phyloP scores from a whole-genome alignment of 2,888 invertebrate species.

The Ypsolopha sequella region DNA sequence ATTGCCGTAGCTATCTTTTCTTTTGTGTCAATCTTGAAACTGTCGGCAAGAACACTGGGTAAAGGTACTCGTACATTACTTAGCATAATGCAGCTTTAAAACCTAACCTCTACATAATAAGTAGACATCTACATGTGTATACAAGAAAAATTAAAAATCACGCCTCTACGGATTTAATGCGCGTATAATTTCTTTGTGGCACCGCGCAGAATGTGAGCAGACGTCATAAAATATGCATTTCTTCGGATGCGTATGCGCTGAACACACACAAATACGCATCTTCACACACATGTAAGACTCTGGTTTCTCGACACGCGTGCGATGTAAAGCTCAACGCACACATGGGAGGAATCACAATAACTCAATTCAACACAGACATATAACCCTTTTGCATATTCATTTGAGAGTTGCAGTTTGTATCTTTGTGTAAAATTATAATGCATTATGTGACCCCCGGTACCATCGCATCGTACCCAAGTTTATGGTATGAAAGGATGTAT shows the following conservation, averaged over 20 bases:
- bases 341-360: constrained; percentile 47
- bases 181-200: constrained; percentile 72
- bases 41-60: too few species aligned
- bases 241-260: constrained; percentile 48
- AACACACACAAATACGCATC: constrained; percentile 9
- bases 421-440: constrained; percentile 71
- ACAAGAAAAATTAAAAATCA: constrained; percentile 33
- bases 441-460: constrained; percentile 51
- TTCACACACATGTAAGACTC: constrained; percentile 9
- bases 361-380: constrained; percentile 58
- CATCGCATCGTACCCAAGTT: constrained; percentile 15
- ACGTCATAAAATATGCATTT: constrained; percentile 72
- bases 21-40: too few species aligned
- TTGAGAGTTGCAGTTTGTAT: constrained; percentile 58
- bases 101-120: neutral
- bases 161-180: constrained; percentile 67
- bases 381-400: constrained; percentile 65
- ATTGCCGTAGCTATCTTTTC: too few species aligned
- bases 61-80: neutral
- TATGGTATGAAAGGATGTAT: constrained; percentile 7
- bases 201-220: constrained; percentile 68
- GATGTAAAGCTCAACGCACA: constrained; percentile 27
- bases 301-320: constrained; percentile 11
- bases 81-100: neutral
- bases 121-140: neutral